Conservation (phyloP, 2,797 vertebrate species). For the Sciurus vulgaris region DNA sequence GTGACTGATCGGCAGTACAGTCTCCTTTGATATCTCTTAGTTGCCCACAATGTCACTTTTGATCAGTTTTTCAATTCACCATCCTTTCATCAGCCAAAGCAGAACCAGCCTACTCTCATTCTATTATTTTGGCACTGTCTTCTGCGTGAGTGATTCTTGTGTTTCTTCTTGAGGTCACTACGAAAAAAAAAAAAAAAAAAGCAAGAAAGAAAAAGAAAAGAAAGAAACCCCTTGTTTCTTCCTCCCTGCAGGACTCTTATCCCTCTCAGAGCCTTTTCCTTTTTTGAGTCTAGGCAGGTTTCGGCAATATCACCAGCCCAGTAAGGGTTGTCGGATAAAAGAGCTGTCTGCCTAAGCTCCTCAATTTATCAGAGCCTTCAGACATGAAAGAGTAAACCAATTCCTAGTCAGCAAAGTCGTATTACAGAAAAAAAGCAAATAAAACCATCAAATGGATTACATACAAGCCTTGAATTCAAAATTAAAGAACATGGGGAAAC, state of each 20-base stretch:
- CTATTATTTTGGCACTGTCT: slow-evolving; percentile 51
- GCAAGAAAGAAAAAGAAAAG: slow-evolving; percentile 76
- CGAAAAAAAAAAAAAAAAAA: slow-evolving; percentile 14
- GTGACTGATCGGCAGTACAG: background rate
- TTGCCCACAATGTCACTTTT: slow-evolving; percentile 69
- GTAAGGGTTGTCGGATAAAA: slow-evolving; percentile 84
- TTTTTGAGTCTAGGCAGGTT: slow-evolving; percentile 85
- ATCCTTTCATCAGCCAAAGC: slow-evolving; percentile 68
- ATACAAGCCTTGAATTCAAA: slow-evolving; percentile 79
- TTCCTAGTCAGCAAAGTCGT: slow-evolving; percentile 84
- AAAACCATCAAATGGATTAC: slow-evolving; percentile 83
- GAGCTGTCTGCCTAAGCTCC: slow-evolving; percentile 84
- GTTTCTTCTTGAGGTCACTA: slow-evolving; percentile 66
- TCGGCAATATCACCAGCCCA: slow-evolving; percentile 78
- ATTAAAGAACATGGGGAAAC: slow-evolving; percentile 78
- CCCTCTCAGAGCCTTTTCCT: slow-evolving; percentile 77
- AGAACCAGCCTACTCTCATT: slow-evolving; percentile 24
- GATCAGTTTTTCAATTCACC: slow-evolving; percentile 71
- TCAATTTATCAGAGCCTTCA: slow-evolving; percentile 87
- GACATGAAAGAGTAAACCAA: slow-evolving; percentile 85
- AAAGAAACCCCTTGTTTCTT: slow-evolving; percentile 69
- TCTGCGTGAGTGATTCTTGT: slow-evolving; percentile 35
- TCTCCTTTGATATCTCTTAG: slow-evolving; percentile 66
- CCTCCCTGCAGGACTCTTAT: slow-evolving; percentile 76
- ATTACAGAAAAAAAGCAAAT: slow-evolving; percentile 82